A percentile compares a stretch with the other conserved stretches of the same genome.
phyloP scores from a whole-genome alignment of 2,113 vertebrate species.

The Toxotes chatareus region DNA sequence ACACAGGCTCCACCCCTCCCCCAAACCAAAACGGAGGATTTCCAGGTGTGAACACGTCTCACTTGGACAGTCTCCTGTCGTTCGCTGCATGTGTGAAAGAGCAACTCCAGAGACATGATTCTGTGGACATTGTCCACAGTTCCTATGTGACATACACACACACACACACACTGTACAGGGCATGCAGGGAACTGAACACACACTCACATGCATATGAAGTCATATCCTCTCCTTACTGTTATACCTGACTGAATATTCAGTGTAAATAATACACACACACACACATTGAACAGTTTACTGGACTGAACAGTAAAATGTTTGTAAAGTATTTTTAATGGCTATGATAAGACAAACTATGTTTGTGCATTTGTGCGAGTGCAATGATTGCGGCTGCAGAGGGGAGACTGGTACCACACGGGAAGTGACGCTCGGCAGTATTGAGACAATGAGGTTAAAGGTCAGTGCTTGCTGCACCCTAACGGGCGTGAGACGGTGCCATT shows the following conservation, averaged over 20 bases:
- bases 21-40: too few species aligned
- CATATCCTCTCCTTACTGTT: conserved; percentile 29
- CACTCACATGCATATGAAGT: neutral
- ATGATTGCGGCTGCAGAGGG: conserved; percentile 58
- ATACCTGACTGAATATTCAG: conserved; percentile 48
- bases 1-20: too few species aligned
- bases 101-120: too few species aligned
- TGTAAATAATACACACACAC: conserved; percentile 54
- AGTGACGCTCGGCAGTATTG: conserved; percentile 22
- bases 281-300: conserved; percentile 42
- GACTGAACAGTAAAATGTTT: conserved; percentile 59
- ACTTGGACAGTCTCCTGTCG: too few species aligned
- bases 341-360: conserved; percentile 70
- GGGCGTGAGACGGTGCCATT: neutral
- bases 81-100: too few species aligned
- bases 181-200: conserved; percentile 41
- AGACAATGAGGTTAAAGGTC: conserved; percentile 45
- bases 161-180: conserved; percentile 40
- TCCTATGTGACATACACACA: conserved; percentile 15
- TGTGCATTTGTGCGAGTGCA: conserved; percentile 77
- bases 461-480: neutral
- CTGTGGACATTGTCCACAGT: too few species aligned
- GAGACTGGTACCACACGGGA: conserved; percentile 32
- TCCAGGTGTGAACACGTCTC: too few species aligned
- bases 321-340: conserved; percentile 78